Conservation (phyloP, 2,797 vertebrate species). For the Chelmon rostratus region DNA sequence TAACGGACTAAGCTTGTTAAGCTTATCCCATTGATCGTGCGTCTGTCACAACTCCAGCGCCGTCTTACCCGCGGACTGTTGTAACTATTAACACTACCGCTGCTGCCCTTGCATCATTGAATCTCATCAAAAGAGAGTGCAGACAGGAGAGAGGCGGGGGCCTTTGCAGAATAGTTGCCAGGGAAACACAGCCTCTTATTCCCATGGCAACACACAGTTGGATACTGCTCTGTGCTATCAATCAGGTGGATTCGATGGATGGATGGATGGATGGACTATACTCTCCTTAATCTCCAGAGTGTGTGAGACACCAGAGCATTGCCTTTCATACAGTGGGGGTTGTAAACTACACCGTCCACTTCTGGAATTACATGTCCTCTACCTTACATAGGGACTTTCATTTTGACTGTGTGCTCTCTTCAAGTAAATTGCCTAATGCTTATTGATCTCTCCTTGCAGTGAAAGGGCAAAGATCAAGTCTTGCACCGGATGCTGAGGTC, state of each 20-base stretch:
- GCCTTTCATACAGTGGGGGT: conserved; percentile 10
- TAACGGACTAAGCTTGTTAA: conserved; percentile 21
- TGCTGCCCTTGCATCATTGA: conserved; percentile 77
- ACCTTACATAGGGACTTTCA: background rate
- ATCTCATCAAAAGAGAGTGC: conserved; percentile 66
- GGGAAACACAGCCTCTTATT: conserved; percentile 77
- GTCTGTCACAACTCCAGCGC: background rate
- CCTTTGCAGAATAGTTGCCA: conserved; percentile 78
- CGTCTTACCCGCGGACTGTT: conserved; percentile 53
- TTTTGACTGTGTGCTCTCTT: conserved; percentile 20
- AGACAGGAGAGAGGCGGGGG: conserved; percentile 58
- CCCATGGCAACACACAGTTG: conserved; percentile 63
- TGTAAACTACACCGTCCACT: conserved; percentile 34
- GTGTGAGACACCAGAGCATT: conserved; percentile 26
- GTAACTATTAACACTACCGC: conserved; percentile 76
- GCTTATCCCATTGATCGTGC: conserved; percentile 23
- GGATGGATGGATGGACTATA: conserved; percentile 34
- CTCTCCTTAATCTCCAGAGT: conserved; percentile 49
- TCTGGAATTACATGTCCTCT: conserved; percentile 23
- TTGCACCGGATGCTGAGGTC: conserved; percentile 22
- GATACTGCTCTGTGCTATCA: conserved; percentile 53
- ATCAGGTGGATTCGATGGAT: conserved; percentile 42
- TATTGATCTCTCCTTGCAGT: conserved; percentile 40
- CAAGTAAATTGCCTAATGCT: conserved; percentile 33
- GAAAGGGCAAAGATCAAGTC: conserved; percentile 55